Percentiles rank a stretch among this genome's conserved stretches.
Evolutionary conservation across 1,140 invertebrate species (phyloP).

Genomic region (Nephotettix cincticeps): DNA sequence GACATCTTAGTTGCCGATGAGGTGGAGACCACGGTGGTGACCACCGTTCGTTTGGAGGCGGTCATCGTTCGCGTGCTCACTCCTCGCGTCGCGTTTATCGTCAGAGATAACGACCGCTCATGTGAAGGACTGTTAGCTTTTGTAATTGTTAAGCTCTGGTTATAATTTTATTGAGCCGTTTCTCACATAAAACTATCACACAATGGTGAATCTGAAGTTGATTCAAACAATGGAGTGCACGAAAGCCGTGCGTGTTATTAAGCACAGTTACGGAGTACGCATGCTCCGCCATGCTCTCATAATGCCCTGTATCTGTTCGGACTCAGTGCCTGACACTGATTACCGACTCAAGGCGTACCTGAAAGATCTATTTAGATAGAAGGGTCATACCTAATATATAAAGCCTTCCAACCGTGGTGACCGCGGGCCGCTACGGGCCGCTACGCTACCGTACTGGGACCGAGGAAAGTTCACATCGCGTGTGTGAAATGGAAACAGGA

Average conservation of each 20-base stretch:
- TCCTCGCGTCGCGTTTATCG: neutral
- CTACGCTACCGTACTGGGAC: too few relatives aligned
- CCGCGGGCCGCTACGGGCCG: too few relatives aligned
- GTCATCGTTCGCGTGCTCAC: neutral
- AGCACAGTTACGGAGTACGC: too few relatives aligned
- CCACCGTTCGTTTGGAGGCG: too few relatives aligned
- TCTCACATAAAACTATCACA: conserved; percentile 13
- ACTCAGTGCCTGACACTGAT: neutral
- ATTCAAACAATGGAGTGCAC: too few relatives aligned
- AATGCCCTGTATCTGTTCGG: neutral
- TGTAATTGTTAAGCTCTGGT: conserved; percentile 19
- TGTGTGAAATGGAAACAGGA: too few relatives aligned
- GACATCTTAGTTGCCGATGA: too few relatives aligned
- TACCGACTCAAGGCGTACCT: neutral
- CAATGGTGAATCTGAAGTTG: too few relatives aligned
- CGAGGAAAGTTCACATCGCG: too few relatives aligned
- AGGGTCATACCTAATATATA: neutral
- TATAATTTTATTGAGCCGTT: conserved; percentile 20
- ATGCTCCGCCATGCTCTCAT: neutral
- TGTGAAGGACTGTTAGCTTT: conserved; percentile 12
- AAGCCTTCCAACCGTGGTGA: too few relatives aligned
- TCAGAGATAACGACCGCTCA: neutral
- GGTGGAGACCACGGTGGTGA: too few relatives aligned
- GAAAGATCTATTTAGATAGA: conserved; percentile 5
- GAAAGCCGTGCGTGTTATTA: too few relatives aligned